Evolutionary conservation across 2,888 invertebrate genomes (phyloP), one percentile per base, ranked within the genome.

Genomic region (Anodontia alba): DNA sequence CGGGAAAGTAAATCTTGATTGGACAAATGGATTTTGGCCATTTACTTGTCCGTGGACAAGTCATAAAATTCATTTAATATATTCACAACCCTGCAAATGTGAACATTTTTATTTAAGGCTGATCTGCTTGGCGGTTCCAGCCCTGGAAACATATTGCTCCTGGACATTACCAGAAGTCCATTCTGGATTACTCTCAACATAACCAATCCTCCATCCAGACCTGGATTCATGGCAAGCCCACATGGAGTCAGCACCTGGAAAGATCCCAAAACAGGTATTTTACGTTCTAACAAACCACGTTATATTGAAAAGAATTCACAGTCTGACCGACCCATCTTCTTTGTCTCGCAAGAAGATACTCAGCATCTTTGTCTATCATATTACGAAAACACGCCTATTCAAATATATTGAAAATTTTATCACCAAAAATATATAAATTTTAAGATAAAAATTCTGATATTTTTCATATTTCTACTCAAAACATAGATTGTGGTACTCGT

Each of bases 201-300:
- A 3, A 62, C 62, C 15, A 62, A 62, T 33, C 49, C 38, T 0
- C 77, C 77, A 7, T 26, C 31, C 10, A 72, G 15, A 7, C 31
- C 31, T 5, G 77, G 72, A 43, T 77, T 77, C 23, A 77, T 77
- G 77, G 31, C 54, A 20, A 54, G n/a, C 7, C 77, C 72, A 8
- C 72, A 72, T 29, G 77, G 77, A 8, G 29, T 77, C 26, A 38
- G 51, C 15, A 68, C 72, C 15, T 77, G 77, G 77, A 77, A 66
- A 20, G 68, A 77, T 49, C 26, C 26, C 17, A 67, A 73, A 33
- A 68, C 26, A 51, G 46, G 49, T 71, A 62, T 7, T 8, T 57
- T 38, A n/a, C n/a, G n/a, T n/a, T n/a, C n/a, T n/a, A n/a, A n/a
- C n/a, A n/a, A n/a, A n/a, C 8, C 17, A 43, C 8, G 43, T 43